These are phyloP conservation scores for Phalacrocorax brasilianus DNA, from an alignment of 2,113 vertebrate species.

Conservation along the genomic window DNA sequence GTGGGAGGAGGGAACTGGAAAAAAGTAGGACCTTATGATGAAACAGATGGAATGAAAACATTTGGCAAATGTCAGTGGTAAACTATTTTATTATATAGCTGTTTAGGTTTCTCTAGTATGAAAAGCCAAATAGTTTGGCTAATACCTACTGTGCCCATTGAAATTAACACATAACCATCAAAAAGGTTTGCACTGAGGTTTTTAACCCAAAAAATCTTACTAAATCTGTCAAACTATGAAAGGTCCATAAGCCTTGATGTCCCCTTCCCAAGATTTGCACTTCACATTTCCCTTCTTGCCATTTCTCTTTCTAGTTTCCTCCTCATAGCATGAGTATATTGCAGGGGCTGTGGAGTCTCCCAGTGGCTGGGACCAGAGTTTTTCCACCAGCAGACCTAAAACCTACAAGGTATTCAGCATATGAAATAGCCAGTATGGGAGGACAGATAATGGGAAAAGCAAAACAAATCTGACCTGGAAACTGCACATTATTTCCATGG, in stretches of 20 bases:
- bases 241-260: neutral
- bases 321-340: accelerated
- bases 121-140: neutral
- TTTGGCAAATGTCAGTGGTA: neutral
- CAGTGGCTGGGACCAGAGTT: neutral
- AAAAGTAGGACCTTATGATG: neutral
- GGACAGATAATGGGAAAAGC: neutral
- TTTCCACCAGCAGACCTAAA: neutral
- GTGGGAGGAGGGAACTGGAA: neutral
- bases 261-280: neutral
- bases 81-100: neutral
- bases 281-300: neutral
- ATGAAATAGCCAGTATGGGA: neutral
- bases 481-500: neutral
- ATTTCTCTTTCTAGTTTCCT: neutral
- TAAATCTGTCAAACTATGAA: neutral
- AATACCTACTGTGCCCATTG: neutral
- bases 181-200: neutral
- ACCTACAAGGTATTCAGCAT: neutral
- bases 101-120: neutral
- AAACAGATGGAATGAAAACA: slow-evolving; percentile 5
- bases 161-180: neutral
- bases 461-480: neutral
- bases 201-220: neutral
- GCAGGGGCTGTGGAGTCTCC: neutral